A percentile compares a stretch with the other conserved stretches of the same genome.
phyloP scores from a whole-genome alignment of 2,113 vertebrate genomes.

The Myxocyprinus asiaticus region DNA sequence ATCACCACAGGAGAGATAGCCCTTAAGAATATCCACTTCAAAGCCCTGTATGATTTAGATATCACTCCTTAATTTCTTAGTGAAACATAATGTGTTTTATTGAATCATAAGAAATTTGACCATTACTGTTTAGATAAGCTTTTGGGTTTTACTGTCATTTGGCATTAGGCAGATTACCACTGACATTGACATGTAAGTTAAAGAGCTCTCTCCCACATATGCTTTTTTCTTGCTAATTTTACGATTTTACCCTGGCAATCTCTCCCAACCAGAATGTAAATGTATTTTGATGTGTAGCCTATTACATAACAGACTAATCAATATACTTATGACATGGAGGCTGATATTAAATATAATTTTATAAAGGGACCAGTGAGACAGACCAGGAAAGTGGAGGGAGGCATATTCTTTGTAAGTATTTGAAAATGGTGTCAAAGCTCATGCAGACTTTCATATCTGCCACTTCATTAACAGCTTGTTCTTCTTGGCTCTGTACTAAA shows the following conservation, averaged over 20 bases:
- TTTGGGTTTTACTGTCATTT: no score
- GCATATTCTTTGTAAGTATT: conserved; percentile 81
- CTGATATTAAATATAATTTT: conserved; percentile 68
- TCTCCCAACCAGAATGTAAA: background rate
- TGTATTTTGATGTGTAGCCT: background rate
- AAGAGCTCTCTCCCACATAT: no score
- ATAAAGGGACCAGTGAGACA: conserved; percentile 75
- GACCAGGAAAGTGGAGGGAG: conserved; percentile 80
- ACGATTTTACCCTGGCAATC: no score
- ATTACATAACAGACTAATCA: background rate
- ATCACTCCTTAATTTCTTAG: no score
- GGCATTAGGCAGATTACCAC: no score
- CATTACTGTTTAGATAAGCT: no score
- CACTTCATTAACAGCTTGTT: conserved; percentile 46
- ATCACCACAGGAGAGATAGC: background rate
- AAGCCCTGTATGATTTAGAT: no score
- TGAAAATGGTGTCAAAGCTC: conserved; percentile 39
- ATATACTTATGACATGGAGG: conserved; percentile 49
- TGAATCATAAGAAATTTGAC: no score
- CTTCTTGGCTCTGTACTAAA: conserved; percentile 33
- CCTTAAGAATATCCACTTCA: no score
- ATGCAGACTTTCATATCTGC: conserved; percentile 26
- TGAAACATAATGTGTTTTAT: no score
- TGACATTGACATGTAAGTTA: no score
- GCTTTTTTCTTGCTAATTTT: no score